Evolutionary conservation across 1,140 invertebrate species (phyloP).

Genomic region (Pseudobourletiella spinata): DNA sequence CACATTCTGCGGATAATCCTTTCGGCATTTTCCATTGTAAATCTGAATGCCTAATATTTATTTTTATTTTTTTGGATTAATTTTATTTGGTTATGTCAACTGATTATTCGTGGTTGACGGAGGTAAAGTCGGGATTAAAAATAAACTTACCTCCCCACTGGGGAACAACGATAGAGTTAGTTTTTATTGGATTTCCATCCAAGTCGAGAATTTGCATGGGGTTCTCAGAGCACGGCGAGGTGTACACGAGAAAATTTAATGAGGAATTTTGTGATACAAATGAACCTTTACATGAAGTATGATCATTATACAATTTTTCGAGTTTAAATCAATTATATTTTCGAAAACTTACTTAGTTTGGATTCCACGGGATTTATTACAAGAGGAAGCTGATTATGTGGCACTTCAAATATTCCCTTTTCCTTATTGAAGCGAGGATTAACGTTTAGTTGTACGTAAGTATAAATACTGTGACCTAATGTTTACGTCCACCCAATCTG

Average conservation of each 20-base stretch:
- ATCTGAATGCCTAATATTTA: slow-evolving; percentile 55
- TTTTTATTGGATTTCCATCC: slow-evolving; percentile 37
- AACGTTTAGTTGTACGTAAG: slow-evolving; percentile 17
- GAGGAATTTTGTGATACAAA: slow-evolving; percentile 70
- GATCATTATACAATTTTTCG: background rate
- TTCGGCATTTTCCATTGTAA: slow-evolving; percentile 53
- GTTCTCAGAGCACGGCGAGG: slow-evolving; percentile 59
- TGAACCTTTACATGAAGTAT: slow-evolving; percentile 40
- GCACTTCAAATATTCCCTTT: slow-evolving; percentile 36
- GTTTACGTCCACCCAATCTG: slow-evolving; percentile 59
- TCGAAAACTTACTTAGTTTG: slow-evolving; percentile 42
- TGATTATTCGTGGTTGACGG: too few species aligned
- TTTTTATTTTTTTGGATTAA: too few species aligned
- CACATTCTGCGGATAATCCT: background rate
- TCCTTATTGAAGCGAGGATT: too few species aligned
- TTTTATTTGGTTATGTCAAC: too few species aligned
- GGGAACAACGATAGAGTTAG: slow-evolving; percentile 72
- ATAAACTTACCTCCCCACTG: slow-evolving; percentile 74
- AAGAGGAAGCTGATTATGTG: slow-evolving; percentile 41
- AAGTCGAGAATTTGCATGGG: slow-evolving; percentile 57
- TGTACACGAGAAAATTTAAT: slow-evolving; percentile 75
- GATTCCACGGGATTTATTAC: slow-evolving; percentile 47
- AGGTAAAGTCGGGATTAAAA: too few species aligned
- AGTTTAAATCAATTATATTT: background rate
- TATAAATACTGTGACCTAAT: slow-evolving; percentile 74